phyloP scores from a whole-genome alignment of 2,113 vertebrate species.

The Parus major region DNA sequence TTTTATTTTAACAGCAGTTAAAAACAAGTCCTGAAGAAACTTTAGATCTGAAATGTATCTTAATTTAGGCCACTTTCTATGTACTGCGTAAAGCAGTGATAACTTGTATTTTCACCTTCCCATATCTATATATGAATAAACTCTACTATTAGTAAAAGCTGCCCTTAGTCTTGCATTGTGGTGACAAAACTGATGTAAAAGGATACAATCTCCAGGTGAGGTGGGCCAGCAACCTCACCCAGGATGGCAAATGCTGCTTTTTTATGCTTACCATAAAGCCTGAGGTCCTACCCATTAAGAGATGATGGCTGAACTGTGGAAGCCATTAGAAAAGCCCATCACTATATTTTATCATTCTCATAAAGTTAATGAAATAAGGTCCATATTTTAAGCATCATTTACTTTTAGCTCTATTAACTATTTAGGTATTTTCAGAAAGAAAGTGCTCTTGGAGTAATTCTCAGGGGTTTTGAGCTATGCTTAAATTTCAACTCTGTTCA shows the following conservation, averaged over 20 bases:
- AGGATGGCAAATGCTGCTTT: not conserved
- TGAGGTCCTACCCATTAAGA: not conserved
- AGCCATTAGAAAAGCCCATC: not conserved
- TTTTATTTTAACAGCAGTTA: not conserved
- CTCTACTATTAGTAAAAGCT: not conserved
- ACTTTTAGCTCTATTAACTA: conserved; percentile 21
- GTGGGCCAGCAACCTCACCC: not conserved
- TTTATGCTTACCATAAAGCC: not conserved
- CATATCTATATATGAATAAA: not conserved
- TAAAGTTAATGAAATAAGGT: conserved; percentile 24
- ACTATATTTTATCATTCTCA: conserved; percentile 10
- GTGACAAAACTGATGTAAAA: not conserved
- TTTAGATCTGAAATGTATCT: not conserved
- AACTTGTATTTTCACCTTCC: not conserved
- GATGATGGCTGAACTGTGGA: not conserved
- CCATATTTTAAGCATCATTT: conserved; percentile 5
- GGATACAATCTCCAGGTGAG: not conserved
- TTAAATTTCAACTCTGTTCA: not conserved
- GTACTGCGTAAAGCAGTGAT: not conserved
- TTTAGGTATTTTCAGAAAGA: not conserved
- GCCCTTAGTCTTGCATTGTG: not conserved
- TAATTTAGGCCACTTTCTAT: not conserved
- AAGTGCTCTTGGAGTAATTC: not conserved
- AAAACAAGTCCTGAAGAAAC: not conserved
- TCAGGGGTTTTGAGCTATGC: not conserved